A percentile compares a stretch with the other conserved stretches of the same genome.
These are phyloP conservation scores for Hydrozoanthus gracilis DNA, from an alignment of 92 coral and sea anemone genomes.

Conservation along the genomic window DNA sequence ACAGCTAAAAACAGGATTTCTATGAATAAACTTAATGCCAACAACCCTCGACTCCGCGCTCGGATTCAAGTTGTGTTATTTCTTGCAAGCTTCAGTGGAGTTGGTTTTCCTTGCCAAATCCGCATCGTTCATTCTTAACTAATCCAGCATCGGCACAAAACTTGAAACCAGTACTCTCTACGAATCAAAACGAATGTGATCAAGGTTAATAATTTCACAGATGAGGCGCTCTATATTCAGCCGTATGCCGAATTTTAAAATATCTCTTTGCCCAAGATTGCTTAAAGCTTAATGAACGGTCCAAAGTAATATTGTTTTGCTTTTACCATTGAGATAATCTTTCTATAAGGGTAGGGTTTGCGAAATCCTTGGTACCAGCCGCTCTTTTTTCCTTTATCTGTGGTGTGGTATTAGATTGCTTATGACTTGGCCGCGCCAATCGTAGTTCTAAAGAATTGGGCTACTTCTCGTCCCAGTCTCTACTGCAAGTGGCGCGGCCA, in stretches of 20 bases:
- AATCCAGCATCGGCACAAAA: slow-evolving; percentile 1
- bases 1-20: too few species aligned
- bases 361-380: too few species aligned
- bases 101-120: not conserved
- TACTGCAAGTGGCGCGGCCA: too few species aligned
- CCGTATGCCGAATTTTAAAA: not conserved
- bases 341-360: too few species aligned
- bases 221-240: not conserved
- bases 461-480: too few species aligned
- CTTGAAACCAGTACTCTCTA: not conserved
- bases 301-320: too few species aligned
- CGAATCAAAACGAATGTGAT: not conserved
- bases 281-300: too few species aligned
- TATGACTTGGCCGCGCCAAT: too few species aligned
- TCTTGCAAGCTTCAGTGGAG: not conserved
- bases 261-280: not conserved
- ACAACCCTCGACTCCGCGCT: not conserved
- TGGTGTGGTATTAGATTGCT: too few species aligned
- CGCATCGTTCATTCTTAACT: not conserved
- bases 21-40: not conserved
- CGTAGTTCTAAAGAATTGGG: too few species aligned
- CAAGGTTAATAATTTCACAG: not conserved
- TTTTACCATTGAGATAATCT: too few species aligned
- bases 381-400: too few species aligned
- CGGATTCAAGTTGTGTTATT: not conserved